Percentiles rank a stretch among this genome's conserved stretches.
phyloP scores from a whole-genome alignment of 2,888 invertebrate species.

The Melanargia galathea region DNA sequence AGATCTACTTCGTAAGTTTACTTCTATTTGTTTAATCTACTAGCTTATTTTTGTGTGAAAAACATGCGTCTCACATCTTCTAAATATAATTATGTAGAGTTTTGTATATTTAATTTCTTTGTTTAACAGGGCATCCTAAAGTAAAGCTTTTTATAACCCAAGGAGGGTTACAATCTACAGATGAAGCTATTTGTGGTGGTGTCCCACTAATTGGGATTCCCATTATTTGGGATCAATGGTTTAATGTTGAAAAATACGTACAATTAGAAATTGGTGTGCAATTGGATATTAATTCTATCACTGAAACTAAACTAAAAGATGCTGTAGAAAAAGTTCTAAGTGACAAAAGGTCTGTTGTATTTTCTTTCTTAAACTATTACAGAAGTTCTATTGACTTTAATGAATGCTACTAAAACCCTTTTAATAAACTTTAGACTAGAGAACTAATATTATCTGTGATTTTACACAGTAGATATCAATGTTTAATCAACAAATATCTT shows the following conservation, averaged over 20 bases:
- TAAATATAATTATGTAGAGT: too few relatives aligned
- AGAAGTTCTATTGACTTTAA: too few relatives aligned
- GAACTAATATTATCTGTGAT: too few relatives aligned
- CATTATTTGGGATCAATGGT: conserved; percentile 63
- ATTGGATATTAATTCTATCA: conserved; percentile 49
- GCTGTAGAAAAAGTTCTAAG: conserved; percentile 45
- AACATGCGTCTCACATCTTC: too few relatives aligned
- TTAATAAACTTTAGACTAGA: too few relatives aligned
- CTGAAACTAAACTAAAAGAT: conserved; percentile 45
- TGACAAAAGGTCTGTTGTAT: conserved; percentile 43
- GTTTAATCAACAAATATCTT: too few relatives aligned
- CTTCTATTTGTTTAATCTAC: too few relatives aligned
- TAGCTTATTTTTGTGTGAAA: background rate
- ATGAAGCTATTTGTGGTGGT: conserved; percentile 62
- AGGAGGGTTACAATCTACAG: conserved; percentile 67
- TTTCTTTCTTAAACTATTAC: too few relatives aligned
- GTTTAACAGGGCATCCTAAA: conserved; percentile 62
- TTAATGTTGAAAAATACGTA: conserved; percentile 54
- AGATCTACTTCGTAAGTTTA: conserved; percentile 53
- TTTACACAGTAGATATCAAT: too few relatives aligned
- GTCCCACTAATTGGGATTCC: conserved; percentile 65
- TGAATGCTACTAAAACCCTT: too few relatives aligned
- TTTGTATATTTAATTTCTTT: too few relatives aligned
- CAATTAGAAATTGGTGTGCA: conserved; percentile 51
- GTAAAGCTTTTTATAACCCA: conserved; percentile 66